Percentiles rank a stretch among this genome's conserved stretches.
Conservation (phyloP, 2,113 vertebrate genomes). For the Rhinolophus sinicus region DNA sequence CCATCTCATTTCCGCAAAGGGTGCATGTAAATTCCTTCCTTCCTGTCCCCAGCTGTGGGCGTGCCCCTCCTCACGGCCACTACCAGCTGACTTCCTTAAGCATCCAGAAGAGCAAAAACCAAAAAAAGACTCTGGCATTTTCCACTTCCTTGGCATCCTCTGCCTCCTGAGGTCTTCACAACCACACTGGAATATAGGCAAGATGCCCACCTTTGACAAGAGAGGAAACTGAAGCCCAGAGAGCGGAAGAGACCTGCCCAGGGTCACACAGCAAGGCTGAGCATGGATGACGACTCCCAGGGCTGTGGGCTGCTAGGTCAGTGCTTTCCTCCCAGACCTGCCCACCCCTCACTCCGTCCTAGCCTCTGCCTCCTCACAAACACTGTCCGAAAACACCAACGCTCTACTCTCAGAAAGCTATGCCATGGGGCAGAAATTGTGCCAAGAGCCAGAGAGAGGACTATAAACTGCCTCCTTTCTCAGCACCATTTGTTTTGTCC, state of each 20-base stretch:
- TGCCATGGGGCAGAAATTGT: neutral
- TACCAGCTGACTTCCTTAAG: neutral
- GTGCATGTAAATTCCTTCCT: fast-evolving
- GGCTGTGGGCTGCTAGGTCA: neutral
- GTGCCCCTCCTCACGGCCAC: conserved; percentile 41
- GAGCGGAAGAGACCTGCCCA: neutral
- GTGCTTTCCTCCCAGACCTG: neutral
- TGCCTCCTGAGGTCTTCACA: neutral
- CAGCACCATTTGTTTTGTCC: neutral
- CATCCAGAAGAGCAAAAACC: neutral
- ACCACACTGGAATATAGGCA: neutral
- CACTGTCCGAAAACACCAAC: fast-evolving
- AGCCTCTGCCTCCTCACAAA: neutral
- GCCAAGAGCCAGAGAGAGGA: fast-evolving
- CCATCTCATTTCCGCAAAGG: conserved; percentile 74
- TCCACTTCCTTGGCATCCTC: conserved; percentile 35
- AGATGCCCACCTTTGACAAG: neutral
- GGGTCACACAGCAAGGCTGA: neutral
- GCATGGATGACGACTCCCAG: neutral
- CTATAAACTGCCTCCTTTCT: neutral
- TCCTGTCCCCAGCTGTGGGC: neutral
- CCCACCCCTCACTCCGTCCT: neutral
- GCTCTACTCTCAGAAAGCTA: neutral
- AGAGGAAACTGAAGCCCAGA: neutral
- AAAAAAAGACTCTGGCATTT: conserved; percentile 27